Conservation (phyloP, 1,140 invertebrate species). For the Drosophila pectinifera region DNA sequence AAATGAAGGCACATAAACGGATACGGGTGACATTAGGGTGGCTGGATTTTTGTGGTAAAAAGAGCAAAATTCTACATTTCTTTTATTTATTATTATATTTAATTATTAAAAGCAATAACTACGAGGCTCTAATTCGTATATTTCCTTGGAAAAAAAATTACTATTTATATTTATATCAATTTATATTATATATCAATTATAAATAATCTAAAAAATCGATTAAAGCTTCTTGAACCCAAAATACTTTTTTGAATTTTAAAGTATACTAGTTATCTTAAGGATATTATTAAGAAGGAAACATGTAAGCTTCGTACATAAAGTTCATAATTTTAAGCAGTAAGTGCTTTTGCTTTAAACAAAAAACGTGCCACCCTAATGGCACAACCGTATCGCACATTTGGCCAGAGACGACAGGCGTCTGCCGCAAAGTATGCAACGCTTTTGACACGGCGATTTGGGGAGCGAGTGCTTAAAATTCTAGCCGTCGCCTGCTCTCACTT, state of each 20-base stretch:
- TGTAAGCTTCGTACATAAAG: background rate
- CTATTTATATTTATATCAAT: too few species aligned
- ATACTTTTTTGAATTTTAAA: too few species aligned
- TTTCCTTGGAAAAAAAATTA: too few species aligned
- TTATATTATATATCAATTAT: too few species aligned
- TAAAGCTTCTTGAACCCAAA: too few species aligned
- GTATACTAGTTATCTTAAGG: background rate
- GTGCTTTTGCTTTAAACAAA: background rate
- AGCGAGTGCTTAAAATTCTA: conserved; percentile 49
- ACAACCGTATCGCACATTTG: conserved; percentile 1
- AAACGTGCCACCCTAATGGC: conserved; percentile 14
- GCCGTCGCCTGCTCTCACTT: conserved; percentile 40
- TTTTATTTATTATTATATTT: too few species aligned
- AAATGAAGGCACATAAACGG: conserved; percentile 18
- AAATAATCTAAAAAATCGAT: too few species aligned
- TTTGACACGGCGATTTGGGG: conserved; percentile 13
- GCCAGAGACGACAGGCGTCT: conserved; percentile 21
- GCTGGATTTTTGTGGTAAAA: background rate
- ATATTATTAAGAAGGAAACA: too few species aligned
- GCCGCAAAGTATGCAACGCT: conserved; percentile 50
- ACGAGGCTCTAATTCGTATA: too few species aligned
- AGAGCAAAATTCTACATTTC: too few species aligned
- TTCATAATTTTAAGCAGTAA: background rate
- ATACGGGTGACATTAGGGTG: conserved; percentile 14
- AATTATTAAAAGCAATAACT: too few species aligned